Evolutionary conservation across 2,113 vertebrate species (phyloP).

Genomic region (Calidris pugnax): DNA sequence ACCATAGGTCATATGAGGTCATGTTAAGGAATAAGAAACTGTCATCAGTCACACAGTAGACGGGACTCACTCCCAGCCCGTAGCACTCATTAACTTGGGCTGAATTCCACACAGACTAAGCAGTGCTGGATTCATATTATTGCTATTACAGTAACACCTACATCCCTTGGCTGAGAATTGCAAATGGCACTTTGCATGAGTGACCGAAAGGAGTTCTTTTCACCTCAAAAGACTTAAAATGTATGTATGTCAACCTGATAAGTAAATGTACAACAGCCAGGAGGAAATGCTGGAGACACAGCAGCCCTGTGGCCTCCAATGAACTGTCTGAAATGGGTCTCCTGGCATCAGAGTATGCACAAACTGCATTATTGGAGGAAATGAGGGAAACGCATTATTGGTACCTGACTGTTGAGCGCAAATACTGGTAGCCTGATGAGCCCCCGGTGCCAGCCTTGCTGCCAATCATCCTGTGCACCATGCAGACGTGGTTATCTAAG

Average conservation of each 20-base stretch:
- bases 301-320: not conserved
- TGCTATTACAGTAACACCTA: fast-evolving
- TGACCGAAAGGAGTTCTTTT: not conserved
- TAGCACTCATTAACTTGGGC: not conserved
- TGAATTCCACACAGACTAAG: not conserved
- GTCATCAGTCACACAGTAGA: not conserved
- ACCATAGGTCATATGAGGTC: not conserved
- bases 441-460: constrained; percentile 91
- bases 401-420: constrained; percentile 95
- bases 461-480: constrained; percentile 97
- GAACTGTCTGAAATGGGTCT: not conserved
- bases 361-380: not conserved
- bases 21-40: not conserved
- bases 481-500: constrained; percentile 94
- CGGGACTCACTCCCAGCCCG: not conserved
- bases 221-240: not conserved
- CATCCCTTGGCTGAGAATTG: not conserved
- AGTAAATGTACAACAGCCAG: not conserved
- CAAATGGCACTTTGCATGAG: not conserved
- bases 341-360: not conserved
- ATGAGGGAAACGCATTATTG: fast-evolving
- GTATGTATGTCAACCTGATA: not conserved
- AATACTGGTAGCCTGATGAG: constrained; percentile 94
- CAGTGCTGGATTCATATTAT: not conserved
- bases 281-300: not conserved